These are phyloP conservation scores for Calyptomena viridis DNA, from an alignment of 2,113 vertebrate species.

Conservation along the genomic window DNA sequence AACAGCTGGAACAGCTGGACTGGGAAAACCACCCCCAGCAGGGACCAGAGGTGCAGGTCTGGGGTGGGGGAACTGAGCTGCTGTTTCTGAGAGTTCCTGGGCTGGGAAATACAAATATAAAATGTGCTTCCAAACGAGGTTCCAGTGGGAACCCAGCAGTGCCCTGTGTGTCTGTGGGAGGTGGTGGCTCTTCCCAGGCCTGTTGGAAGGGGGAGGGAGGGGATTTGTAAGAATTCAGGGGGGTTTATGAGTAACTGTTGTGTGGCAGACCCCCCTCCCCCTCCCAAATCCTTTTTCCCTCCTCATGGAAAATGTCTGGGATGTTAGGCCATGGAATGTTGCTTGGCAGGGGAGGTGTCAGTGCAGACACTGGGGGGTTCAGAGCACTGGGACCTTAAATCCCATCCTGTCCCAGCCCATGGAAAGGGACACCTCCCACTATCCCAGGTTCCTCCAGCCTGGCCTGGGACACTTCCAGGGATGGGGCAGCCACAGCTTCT, in stretches of 20 bases:
- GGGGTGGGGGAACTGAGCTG: not conserved
- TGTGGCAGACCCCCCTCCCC: not conserved
- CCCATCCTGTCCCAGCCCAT: no score
- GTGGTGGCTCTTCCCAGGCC: not conserved
- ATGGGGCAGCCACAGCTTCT: no score
- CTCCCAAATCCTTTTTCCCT: not conserved
- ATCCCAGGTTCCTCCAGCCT: no score
- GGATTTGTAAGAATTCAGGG: not conserved
- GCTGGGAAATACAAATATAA: not conserved
- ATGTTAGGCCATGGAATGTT: not conserved
- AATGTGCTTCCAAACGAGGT: not conserved
- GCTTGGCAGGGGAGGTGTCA: not conserved
- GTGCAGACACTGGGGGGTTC: not conserved
- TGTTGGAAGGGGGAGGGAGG: not conserved
- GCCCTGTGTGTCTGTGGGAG: not conserved
- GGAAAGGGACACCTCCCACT: no score
- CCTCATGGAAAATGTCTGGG: not conserved
- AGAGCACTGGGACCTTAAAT: no score
- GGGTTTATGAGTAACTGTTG: no score
- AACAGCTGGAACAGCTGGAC: not conserved
- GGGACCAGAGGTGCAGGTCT: not conserved
- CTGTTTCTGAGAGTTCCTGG: not conserved
- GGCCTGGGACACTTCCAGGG: no score
- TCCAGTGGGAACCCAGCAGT: fast-evolving
- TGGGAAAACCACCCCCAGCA: not conserved